Base-by-base conservation (phyloP, 2,113 vertebrate species). In the Saimiri boliviensis region DNA sequence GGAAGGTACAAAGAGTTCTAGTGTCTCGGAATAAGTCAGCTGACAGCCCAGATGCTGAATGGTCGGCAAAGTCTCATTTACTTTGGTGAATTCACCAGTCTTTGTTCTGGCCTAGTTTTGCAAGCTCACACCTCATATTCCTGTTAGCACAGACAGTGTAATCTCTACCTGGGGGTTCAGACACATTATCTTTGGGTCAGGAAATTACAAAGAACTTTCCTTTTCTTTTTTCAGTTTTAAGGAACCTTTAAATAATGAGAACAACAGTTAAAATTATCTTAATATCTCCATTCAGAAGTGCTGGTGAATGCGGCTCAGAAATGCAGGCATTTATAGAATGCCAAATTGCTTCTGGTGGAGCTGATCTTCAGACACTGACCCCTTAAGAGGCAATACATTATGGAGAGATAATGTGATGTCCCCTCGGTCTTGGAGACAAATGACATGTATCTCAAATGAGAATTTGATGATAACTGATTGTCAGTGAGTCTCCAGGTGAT, bases 401-500 rank as follows among this genome's bases (percentile, higher is more conserved):
- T 89, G 40, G 81, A 37, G 56, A 95, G 76, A 82, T 97, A 90
- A 94, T 95, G 47, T 0, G 20, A 11, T 93, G 90, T 73, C 96
- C 93, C 96, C 93, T 96, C 6, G 0, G 77, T 95, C 52, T 81
- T 96, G 49, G 87, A 84, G 90, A 97, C 86, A 91, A 98, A 95
- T 11, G 32, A 45, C 58, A 47, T 86, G 42, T 87, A 83, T 96
- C 70, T 92, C 71, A 96, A 93, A 95, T 93, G 95, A 97, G 84
- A 96, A 95, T 95, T 93, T 85, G 87, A 96, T 97, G 91, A 89
- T 85, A 63, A 86, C 56, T 96, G 92, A 93, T 92, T 93, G 91
- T 95, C 86, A 77, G 21, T 95, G 94, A 86, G 42, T 96, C 96
- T 98, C 93, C 84, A 96, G 89, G 77, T 97, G 92, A 97, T 95